Evolutionary conservation across 2,113 vertebrate genomes (phyloP), one percentile per base, ranked within the genome.

Genomic region (Sinosuthora webbiana): DNA sequence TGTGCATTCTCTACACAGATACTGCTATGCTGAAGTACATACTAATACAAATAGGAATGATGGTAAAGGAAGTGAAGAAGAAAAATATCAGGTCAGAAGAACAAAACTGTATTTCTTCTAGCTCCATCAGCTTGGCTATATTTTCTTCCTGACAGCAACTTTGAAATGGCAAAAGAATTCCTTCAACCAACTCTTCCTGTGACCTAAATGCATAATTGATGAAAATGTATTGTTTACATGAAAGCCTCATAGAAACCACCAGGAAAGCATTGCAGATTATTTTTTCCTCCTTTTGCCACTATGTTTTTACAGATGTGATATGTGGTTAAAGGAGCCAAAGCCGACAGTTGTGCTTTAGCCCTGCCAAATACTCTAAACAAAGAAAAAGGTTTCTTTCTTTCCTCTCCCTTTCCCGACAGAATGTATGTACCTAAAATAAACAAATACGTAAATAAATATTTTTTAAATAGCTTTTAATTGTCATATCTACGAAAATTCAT

Each of bases 271-370:
- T 2, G 42, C 64, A 52, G 71, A 87, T 90, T 94, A 76, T 85
- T 94, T 96, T 85, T 92, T 84, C 83, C 89, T 96, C 45, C 47
- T 93, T 95, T 95, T 77, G 71, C 76, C 79, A 80, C 41, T 30
- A 4, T 95, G 69, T 85, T 94, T 97, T 97, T 52, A 73, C 87
- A 95, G 93, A 94, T 83, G 94, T 93, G 85, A 87, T 41, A 20
- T 2, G 14, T 37, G 47, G 42, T 67, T 84, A 77, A 76, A 69
- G 81, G 75, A 95, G 62, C 89, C 57, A 71, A 91, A 87, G 87
- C 83, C 63, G 83, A 74, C 85, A 80, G 69, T 75, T 2, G 2
- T 22, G n/a, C 47, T 75, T 88, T 83, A 78, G 30, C n/a, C 27
- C 39, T 89, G 93, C 55, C 75, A 91, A 92, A 67, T 13, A 78